Base-by-base conservation (phyloP, 1,140 invertebrate species). In the Dinoponera quadriceps region DNA sequence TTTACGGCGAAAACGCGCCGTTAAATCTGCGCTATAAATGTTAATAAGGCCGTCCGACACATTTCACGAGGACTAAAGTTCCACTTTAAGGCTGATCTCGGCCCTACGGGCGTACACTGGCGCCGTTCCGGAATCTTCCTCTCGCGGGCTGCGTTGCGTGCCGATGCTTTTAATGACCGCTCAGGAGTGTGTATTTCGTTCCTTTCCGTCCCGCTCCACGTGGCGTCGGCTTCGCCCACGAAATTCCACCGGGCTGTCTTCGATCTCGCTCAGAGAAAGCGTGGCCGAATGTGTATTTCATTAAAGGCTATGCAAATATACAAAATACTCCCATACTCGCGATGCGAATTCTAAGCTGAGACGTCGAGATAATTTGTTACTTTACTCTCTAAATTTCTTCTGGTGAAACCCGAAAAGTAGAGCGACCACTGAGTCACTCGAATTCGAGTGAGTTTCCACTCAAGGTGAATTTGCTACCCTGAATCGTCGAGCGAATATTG, bases 21-120 rank as follows among this genome's bases (percentile, higher is more conserved):
- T 69, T 71, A 71, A 80, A 80, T 80, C 75, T 18, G 54, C 22
- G 51, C 65, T 71, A 71, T 80, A 71, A 80, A 80, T 71, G 75
- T 80, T 80, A 80, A 80, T 80, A 57, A 80, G 63, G 13, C 29
- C 29, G 29, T 51, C 27, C 60, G 65, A 78, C 63, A 78, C 75
- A 27, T 68, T 77, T 77, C 62, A 49, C 27, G 14, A 57, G 65
- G 65, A 59, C 51, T 44, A 38, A 20, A 57, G 38, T 78, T 78
- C 33, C 75, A 71, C 75, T 80, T 80, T 69, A 80, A 71, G 63
- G 22, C 62, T 59, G 73, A 74, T 74, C 33, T 9, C 73, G 27
- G n/a, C 33, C 44, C 59, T 33, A n/a, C 73, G 29, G 27, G 14
- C 51, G 49, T 20, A 9, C 55, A 11, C 29, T 68, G 63, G 74